Evolutionary conservation across 2,888 invertebrate species (phyloP).

Genomic region (Aphodius granarius): DNA sequence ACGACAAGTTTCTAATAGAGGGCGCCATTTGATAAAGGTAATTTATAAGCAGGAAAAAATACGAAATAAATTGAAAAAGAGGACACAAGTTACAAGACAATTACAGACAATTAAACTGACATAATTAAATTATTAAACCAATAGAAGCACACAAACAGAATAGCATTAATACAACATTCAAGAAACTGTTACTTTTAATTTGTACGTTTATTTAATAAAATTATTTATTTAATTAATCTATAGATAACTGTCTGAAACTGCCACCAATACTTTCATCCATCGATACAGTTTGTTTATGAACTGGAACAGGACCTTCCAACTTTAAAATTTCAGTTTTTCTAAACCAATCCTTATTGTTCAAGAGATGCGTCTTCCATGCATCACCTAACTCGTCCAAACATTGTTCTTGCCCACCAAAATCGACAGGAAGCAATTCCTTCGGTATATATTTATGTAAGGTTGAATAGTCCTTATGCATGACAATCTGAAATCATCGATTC

Average conservation of each 20-base stretch:
- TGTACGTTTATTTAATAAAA: no score
- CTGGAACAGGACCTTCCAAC: not conserved
- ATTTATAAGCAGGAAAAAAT: no score
- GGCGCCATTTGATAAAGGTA: no score
- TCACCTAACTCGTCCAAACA: not conserved
- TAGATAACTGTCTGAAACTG: slow-evolving; percentile 5
- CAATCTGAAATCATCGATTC: not conserved
- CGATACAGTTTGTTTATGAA: not conserved
- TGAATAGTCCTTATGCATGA: not conserved
- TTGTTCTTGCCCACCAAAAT: slow-evolving; percentile 1
- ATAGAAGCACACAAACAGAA: no score
- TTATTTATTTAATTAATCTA: no score
- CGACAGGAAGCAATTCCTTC: not conserved
- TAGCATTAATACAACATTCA: no score
- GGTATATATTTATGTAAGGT: not conserved
- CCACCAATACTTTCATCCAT: slow-evolving; percentile 9
- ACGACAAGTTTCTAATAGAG: no score
- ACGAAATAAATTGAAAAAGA: no score
- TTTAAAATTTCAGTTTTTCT: not conserved
- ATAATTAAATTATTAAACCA: no score
- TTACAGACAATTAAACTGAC: no score
- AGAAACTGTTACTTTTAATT: no score
- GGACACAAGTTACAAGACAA: no score
- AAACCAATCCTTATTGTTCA: not conserved
- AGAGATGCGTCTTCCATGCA: not conserved